A percentile compares a stretch with the other conserved stretches of the same genome.
Evolutionary conservation across 2,797 vertebrate genomes (phyloP).

Genomic region (Merluccius polli): DNA sequence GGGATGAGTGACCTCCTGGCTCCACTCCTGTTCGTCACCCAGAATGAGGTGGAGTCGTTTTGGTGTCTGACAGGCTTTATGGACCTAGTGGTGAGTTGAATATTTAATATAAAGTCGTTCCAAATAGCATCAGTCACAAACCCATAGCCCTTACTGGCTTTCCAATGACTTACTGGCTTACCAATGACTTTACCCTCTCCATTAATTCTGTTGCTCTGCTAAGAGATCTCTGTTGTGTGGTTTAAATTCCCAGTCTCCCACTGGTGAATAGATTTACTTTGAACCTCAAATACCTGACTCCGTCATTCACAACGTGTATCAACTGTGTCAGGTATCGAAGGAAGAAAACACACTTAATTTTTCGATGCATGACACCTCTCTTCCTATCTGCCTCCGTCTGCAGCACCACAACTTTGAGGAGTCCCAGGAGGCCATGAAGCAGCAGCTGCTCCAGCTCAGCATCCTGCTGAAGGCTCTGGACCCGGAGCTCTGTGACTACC

Average conservation of each 20-base stretch:
- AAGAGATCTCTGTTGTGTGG: too few relatives aligned
- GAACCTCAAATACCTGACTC: background rate
- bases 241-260: background rate
- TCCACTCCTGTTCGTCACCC: constrained; percentile 83
- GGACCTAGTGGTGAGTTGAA: constrained; percentile 80
- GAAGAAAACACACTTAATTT: background rate
- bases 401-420: constrained; percentile 93
- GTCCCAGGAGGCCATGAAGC: constrained; percentile 92
- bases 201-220: too few relatives aligned
- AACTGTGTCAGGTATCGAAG: background rate
- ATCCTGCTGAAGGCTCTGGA: constrained; percentile 83
- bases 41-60: constrained; percentile 91
- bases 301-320: background rate
- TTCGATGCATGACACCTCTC: background rate
- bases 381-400: constrained; percentile 6
- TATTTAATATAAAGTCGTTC: background rate
- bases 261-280: background rate
- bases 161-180: too few relatives aligned
- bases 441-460: constrained; percentile 84
- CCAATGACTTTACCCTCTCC: too few relatives aligned
- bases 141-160: too few relatives aligned
- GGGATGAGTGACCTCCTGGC: constrained; percentile 91
- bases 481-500: constrained; percentile 84
- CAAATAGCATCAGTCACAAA: background rate
- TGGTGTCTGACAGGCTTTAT: constrained; percentile 93